phyloP scores from a whole-genome alignment of 2,888 invertebrate species.

The Sthenelais limicola region DNA sequence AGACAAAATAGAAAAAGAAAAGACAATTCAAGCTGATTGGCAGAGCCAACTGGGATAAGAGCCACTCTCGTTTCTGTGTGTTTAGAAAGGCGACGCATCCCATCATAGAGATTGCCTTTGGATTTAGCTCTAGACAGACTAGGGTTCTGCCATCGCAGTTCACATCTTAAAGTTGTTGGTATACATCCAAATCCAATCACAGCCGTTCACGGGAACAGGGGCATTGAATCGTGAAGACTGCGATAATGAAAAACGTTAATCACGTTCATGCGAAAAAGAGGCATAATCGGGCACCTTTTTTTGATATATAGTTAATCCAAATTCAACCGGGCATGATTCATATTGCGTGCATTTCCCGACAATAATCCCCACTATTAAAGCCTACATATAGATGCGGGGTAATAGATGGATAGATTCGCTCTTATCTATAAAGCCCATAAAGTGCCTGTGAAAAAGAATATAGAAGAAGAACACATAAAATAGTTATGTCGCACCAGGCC shows the following conservation, averaged over 20 bases:
- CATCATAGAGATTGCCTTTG: too few species aligned
- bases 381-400: conserved; percentile 25
- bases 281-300: conserved; percentile 4
- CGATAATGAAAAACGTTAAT: conserved; percentile 17
- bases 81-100: too few species aligned
- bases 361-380: conserved; percentile 18
- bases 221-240: conserved; percentile 2
- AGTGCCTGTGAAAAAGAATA: conserved; percentile 7
- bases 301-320: conserved; percentile 27
- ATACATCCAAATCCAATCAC: too few species aligned
- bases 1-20: too few species aligned
- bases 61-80: too few species aligned
- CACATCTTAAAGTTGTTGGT: too few species aligned
- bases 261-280: not conserved
- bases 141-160: too few species aligned
- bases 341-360: conserved; percentile 11
- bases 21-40: too few species aligned
- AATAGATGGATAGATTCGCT: conserved; percentile 17
- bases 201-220: conserved; percentile 5
- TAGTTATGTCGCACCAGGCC: too few species aligned
- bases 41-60: too few species aligned
- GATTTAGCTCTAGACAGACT: too few species aligned
- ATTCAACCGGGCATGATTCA: conserved; percentile 8
- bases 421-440: conserved; percentile 25
- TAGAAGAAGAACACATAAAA: too few species aligned